Conservation (phyloP, 2,888 invertebrate genomes). For the Trissoscelio sp. region DNA sequence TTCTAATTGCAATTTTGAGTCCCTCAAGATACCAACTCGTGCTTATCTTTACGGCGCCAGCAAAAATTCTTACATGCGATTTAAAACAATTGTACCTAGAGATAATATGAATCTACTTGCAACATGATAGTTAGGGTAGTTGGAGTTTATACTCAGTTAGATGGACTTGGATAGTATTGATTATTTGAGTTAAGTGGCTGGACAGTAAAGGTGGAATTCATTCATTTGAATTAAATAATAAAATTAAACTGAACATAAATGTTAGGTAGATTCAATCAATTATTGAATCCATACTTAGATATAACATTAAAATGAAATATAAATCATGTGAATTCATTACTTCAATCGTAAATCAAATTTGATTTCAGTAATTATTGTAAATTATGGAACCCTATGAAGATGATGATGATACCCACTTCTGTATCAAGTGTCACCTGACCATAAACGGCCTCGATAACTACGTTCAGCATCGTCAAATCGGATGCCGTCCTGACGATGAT, state of each 20-base stretch:
- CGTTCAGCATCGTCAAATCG: slow-evolving; percentile 91
- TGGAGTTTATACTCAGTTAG: neutral
- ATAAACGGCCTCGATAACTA: slow-evolving; percentile 94
- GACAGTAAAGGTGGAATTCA: neutral
- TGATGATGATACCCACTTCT: slow-evolving; percentile 93
- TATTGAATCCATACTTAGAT: no score
- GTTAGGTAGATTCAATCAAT: no score
- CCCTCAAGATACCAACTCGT: slow-evolving; percentile 2
- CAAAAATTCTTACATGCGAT: slow-evolving; percentile 25
- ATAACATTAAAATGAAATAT: neutral
- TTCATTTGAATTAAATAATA: no score
- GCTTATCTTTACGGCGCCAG: slow-evolving; percentile 47
- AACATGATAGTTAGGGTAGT: slow-evolving; percentile 1
- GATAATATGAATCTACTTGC: neutral
- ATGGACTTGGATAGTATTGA: slow-evolving; percentile 14
- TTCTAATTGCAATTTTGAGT: slow-evolving; percentile 47
- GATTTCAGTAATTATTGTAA: neutral
- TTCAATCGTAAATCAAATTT: neutral
- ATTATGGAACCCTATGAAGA: slow-evolving; percentile 85
- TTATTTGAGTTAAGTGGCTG: slow-evolving; percentile 8
- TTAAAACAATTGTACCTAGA: slow-evolving; percentile 37
- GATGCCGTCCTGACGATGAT: slow-evolving; percentile 84
- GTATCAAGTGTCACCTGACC: slow-evolving; percentile 93
- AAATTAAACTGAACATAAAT: no score
- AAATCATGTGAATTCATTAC: neutral